Evolutionary conservation across 1,140 invertebrate species (phyloP), one percentile per base, ranked within the genome.

Genomic region (Polypedilum vanderplanki): DNA sequence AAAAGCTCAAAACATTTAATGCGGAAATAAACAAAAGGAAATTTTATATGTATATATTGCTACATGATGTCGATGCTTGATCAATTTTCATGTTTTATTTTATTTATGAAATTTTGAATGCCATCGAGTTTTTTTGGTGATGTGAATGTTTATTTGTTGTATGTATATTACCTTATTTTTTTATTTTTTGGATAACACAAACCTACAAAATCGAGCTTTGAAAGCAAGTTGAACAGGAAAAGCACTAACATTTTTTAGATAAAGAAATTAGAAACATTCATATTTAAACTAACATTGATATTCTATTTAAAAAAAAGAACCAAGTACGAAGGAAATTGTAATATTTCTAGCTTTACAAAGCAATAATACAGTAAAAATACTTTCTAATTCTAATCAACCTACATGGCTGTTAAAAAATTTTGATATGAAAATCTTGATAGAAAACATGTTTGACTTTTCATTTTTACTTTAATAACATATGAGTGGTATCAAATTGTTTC

Each of bases 101-200:
- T 33, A 33, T 57, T 57, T n/a, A 57, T 57, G 46, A 57, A 57
- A 57, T 57, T 57, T 57, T 57, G 46, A 57, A 57, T 57, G 46
- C 4, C 46, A 57, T 57, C 46, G 15, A 57, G 46, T 57, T 57
- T 57, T 57, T 57, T 57, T 57, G 12, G 9, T 46, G 24, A 33
- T 33, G n/a, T n/a, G n/a, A n/a, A n/a, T 46, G 9, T 46, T 46
- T 46, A 15, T 46, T 15, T 46, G 46, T 57, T 15, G 12, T 15
- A 15, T 57, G 10, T 15, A 57, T 57, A 15, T 57, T n/a, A n/a
- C 4, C 46, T 15, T 57, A 57, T n/a, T n/a, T 15, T 12, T 57
- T 57, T n/a, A n/a, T n/a, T n/a, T 57, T 57, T 15, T 57, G 46
- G 46, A 9, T 57, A 57, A n/a, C 46, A 57, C 46, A 57, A n/a